These are phyloP conservation scores for Cossypha heuglini DNA, from an alignment of 2,797 vertebrate genomes.

Conservation along the genomic window DNA sequence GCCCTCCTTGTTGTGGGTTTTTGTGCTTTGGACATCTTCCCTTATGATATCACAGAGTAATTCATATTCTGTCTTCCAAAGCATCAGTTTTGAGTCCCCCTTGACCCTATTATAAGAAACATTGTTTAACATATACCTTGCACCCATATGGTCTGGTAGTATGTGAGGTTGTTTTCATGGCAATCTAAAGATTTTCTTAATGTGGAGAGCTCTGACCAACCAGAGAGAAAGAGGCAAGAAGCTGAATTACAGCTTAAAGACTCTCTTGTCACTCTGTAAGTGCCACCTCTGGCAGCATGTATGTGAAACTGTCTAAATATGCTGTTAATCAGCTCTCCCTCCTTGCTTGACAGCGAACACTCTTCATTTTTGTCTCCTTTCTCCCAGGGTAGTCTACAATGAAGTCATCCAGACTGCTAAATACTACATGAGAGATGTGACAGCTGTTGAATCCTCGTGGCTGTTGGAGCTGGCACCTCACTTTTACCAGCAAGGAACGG, in stretches of 20 bases:
- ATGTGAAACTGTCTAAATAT: not conserved
- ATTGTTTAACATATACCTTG: not conserved
- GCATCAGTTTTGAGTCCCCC: not conserved
- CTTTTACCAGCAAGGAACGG: constrained; percentile 98
- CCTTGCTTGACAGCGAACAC: not conserved
- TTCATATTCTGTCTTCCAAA: not conserved
- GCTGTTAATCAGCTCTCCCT: not conserved
- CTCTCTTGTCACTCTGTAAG: not conserved
- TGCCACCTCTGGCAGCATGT: not conserved
- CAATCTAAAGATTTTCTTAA: not conserved
- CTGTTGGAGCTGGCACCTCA: constrained; percentile 95
- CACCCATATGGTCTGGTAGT: not conserved
- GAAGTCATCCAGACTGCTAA: constrained; percentile 96
- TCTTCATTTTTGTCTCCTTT: not conserved
- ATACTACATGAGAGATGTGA: constrained; percentile 98
- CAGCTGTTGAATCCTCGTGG: constrained; percentile 94
- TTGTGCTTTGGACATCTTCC: not conserved
- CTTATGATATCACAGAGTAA: not conserved
- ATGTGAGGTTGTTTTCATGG: not conserved
- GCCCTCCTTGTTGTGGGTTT: not conserved
- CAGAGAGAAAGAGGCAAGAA: not conserved
- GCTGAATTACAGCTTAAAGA: not conserved
- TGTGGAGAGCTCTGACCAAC: not conserved
- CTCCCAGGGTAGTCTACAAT: constrained; percentile 92
- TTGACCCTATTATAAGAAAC: not conserved